phyloP scores from a whole-genome alignment of 2,113 vertebrate species.

The Heteronetta atricapilla region DNA sequence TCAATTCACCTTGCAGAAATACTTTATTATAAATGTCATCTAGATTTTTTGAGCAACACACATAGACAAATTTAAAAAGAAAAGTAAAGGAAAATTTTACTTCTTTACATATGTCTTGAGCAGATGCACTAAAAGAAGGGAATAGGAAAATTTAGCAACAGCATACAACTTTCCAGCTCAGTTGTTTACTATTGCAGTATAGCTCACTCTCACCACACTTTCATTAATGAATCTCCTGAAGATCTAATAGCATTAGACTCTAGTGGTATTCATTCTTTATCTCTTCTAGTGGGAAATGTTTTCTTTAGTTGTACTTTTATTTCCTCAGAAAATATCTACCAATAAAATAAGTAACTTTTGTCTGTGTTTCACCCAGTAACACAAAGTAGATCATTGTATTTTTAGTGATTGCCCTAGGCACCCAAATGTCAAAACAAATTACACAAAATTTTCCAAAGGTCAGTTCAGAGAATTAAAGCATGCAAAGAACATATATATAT shows the following conservation, averaged over 20 bases:
- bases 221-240: background rate
- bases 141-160: background rate
- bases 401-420: background rate
- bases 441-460: background rate
- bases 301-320: background rate
- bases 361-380: background rate
- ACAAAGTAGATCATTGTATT: fast-evolving
- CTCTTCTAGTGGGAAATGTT: background rate
- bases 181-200: background rate
- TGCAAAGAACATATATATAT: background rate
- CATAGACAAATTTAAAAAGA: background rate
- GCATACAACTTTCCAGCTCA: background rate
- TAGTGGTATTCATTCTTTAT: background rate
- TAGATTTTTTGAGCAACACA: background rate
- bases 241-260: background rate
- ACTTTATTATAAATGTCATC: background rate
- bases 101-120: background rate
- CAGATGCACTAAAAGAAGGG: background rate
- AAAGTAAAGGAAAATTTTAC: background rate
- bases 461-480: background rate
- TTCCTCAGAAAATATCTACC: background rate
- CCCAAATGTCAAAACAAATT: background rate
- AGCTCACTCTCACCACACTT: background rate
- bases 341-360: background rate
- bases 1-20: background rate